Evolutionary conservation across 2,797 vertebrate genomes (phyloP).

Genomic region (Gadopsis marmoratus): DNA sequence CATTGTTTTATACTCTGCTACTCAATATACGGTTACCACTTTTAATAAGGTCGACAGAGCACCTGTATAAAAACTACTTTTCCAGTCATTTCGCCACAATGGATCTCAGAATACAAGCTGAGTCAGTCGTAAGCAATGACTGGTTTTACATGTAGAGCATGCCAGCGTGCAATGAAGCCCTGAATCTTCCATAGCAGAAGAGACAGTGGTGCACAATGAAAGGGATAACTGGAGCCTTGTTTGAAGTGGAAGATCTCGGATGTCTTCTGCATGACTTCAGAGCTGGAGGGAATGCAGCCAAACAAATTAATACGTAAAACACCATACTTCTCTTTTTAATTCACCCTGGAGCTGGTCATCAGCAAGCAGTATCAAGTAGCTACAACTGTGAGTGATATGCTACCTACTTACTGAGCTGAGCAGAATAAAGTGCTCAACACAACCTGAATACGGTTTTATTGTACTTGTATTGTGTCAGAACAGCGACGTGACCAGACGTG

Average conservation of each 20-base stretch:
- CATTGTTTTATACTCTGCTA: background rate
- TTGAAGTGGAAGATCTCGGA: constrained; percentile 28
- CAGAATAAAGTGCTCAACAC: constrained; percentile 10
- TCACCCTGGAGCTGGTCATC: constrained; percentile 51
- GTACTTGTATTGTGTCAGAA: constrained; percentile 10
- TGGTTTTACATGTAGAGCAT: background rate
- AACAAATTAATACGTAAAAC: constrained; percentile 59
- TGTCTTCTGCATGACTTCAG: constrained; percentile 27
- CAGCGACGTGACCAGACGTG: background rate
- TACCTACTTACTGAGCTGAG: constrained; percentile 38
- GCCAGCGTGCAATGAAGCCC: constrained; percentile 13
- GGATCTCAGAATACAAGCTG: background rate
- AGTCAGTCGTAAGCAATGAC: constrained; percentile 3
- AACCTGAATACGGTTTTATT: background rate
- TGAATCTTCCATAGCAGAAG: constrained; percentile 11
- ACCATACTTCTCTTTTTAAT: constrained; percentile 45
- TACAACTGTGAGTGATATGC: constrained; percentile 25
- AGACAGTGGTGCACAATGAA: constrained; percentile 5
- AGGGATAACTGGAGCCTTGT: constrained; percentile 17
- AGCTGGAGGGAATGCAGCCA: constrained; percentile 40
- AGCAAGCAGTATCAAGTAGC: constrained; percentile 22
- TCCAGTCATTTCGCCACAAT: background rate
- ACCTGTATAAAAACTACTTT: constrained; percentile 4
- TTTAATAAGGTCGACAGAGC: background rate
- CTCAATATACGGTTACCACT: background rate